These are phyloP conservation scores for Augochlorella aurata DNA, from an alignment of 2,888 invertebrate species.

Conservation along the genomic window DNA sequence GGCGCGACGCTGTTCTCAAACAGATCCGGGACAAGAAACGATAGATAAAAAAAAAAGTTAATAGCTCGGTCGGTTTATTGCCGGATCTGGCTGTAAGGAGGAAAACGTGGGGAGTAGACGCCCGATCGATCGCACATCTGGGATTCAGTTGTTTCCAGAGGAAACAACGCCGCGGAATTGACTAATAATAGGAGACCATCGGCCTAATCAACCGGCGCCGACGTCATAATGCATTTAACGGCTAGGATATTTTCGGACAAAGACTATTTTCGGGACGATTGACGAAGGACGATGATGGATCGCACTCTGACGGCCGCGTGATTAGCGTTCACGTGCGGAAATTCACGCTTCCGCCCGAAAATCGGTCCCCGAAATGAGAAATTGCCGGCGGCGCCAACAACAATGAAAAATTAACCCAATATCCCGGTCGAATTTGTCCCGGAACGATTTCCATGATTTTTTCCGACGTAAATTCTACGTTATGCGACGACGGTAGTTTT, in stretches of 20 bases:
- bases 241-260: slow-evolving; percentile 64
- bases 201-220: slow-evolving; percentile 64
- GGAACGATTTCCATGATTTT: neutral
- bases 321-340: slow-evolving; percentile 56
- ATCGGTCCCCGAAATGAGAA: slow-evolving; percentile 10
- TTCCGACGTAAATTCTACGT: neutral
- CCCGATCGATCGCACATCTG: slow-evolving; percentile 56
- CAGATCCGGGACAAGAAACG: neutral
- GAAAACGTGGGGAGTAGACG: slow-evolving; percentile 28
- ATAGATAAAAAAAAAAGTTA: slow-evolving; percentile 42
- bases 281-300: slow-evolving; percentile 63
- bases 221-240: slow-evolving; percentile 72
- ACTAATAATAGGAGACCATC: slow-evolving; percentile 71
- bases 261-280: slow-evolving; percentile 63
- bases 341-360: slow-evolving; percentile 37
- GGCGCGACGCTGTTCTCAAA: slow-evolving; percentile 2
- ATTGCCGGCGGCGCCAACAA: neutral
- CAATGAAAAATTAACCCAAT: slow-evolving; percentile 12
- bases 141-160: slow-evolving; percentile 63
- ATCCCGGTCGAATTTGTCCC: neutral
- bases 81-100: slow-evolving; percentile 19
- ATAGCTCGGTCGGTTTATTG: slow-evolving; percentile 28
- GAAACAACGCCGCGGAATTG: slow-evolving; percentile 66
- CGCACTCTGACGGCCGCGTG: slow-evolving; percentile 36
- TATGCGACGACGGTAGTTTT: neutral